Base-by-base conservation (phyloP, 2,113 vertebrate species). In the Azemiops feae region DNA sequence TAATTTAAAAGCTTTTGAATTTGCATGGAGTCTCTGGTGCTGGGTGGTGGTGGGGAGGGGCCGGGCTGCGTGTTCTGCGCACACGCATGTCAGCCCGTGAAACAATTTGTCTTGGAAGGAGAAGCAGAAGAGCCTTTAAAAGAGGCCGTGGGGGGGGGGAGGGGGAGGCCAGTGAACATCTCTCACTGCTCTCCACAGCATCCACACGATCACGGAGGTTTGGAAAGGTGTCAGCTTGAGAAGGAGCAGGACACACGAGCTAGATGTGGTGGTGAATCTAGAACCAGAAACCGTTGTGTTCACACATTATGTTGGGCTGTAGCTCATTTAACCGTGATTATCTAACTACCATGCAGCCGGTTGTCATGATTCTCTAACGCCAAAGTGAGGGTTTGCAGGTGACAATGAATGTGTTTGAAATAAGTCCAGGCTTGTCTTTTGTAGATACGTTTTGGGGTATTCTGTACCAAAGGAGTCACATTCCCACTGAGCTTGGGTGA, bases 1-100 rank as follows among this genome's bases (percentile, higher is more conserved):
- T 98, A 98, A 98, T 98, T 98, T 98, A 98, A 98, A 98, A 98
- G 97, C 97, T 98, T 96, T 96, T 94, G 45, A 96, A 98, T 98
- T 98, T 98, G 97, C 97, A 97, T 97, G 97, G 97, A 97, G 98
- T 97, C 98, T 98, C 97, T 98, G 98, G 97, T 98, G 97, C 95
- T 1, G 53, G 91, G 96, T 95, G 95, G 57, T 90, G 94, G 55
- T 91, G 93, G 89, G 23, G 47, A 69, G 45, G 93, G 5, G 89
- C 89, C 1, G 27, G 92, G 92, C 74, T 50, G 69, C 0, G 14
- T 57, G 39, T 47, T 60, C n/a, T 43, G 22, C 1, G 5, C 53
- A 23, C n/a, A 34, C 5, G 30, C 27, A 3, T 30, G 81, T 25
- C 94, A 93, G 92, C 95, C 96, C 94, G 25, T 95, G 96, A 97